These are phyloP conservation scores for Penaeus monodon DNA, from an alignment of 2,888 invertebrate species.

Conservation along the genomic window DNA sequence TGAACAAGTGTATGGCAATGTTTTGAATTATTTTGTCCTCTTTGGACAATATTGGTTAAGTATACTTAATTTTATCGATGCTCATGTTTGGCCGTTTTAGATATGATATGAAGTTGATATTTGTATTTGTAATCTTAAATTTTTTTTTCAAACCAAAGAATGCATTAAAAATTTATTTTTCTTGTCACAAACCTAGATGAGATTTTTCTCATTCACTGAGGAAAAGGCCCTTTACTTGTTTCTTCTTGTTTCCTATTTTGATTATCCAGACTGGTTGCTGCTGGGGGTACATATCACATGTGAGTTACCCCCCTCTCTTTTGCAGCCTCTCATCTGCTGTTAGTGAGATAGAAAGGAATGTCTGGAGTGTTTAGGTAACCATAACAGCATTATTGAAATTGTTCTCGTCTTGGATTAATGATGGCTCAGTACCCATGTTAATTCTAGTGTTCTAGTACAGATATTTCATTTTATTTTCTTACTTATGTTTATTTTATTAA, in stretches of 20 bases:
- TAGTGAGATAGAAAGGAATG: no score
- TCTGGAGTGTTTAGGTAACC: no score
- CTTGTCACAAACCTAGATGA: constrained; percentile 54
- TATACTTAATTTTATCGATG: constrained; percentile 60
- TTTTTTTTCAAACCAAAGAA: constrained; percentile 49
- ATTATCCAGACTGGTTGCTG: constrained; percentile 26
- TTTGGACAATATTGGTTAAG: constrained; percentile 52
- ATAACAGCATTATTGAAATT: no score
- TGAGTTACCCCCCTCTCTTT: no score
- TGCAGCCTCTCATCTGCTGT: no score
- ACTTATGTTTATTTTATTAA: constrained; percentile 4
- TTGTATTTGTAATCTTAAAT: constrained; percentile 51
- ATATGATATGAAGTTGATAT: constrained; percentile 57
- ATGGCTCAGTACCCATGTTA: no score
- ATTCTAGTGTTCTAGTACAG: no score
- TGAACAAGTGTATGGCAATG: constrained; percentile 44
- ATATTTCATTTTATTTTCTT: no score
- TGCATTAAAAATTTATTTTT: constrained; percentile 58
- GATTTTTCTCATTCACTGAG: constrained; percentile 39
- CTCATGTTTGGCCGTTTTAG: constrained; percentile 47
- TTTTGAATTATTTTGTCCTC: constrained; percentile 43
- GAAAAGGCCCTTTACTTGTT: constrained; percentile 33
- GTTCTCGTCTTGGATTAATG: no score
- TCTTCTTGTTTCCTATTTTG: constrained; percentile 40
- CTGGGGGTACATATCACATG: neutral